Conservation (phyloP, 1,140 invertebrate genomes). For the Geopemphigus sp. region DNA sequence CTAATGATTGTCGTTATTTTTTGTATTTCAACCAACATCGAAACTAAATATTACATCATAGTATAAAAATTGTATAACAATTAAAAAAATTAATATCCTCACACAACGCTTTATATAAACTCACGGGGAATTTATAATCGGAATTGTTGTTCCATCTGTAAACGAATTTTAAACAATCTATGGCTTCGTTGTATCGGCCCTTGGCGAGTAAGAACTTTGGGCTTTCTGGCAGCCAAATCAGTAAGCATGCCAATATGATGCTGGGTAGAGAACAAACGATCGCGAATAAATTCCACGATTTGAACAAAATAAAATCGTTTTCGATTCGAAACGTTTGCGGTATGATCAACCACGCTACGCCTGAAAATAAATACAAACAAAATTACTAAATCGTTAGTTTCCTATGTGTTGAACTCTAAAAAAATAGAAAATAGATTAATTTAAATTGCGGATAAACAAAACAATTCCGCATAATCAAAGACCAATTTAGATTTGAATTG, state of each 20-base stretch:
- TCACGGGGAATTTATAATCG: constrained; percentile 66
- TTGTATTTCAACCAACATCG: no score
- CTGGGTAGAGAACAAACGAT: constrained; percentile 82
- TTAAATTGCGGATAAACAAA: no score
- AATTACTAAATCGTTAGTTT: constrained; percentile 40
- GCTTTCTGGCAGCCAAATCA: constrained; percentile 86
- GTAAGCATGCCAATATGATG: constrained; percentile 75
- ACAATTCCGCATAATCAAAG: no score
- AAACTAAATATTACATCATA: no score
- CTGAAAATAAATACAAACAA: constrained; percentile 54
- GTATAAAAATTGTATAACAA: no score
- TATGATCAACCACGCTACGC: constrained; percentile 84
- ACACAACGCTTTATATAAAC: not conserved
- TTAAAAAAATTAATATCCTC: no score
- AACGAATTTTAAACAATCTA: constrained; percentile 76
- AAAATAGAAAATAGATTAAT: no score
- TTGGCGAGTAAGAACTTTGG: constrained; percentile 81
- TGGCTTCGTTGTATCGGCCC: constrained; percentile 73
- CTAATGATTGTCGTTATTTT: no score
- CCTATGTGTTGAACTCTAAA: no score
- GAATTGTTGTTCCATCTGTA: constrained; percentile 77
- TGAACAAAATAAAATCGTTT: constrained; percentile 66
- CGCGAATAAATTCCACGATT: constrained; percentile 89
- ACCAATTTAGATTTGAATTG: no score
- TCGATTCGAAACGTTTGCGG: constrained; percentile 58